These are phyloP conservation scores for Illadopsis cleaveri DNA, from an alignment of 2,113 vertebrate species.

Conservation along the genomic window DNA sequence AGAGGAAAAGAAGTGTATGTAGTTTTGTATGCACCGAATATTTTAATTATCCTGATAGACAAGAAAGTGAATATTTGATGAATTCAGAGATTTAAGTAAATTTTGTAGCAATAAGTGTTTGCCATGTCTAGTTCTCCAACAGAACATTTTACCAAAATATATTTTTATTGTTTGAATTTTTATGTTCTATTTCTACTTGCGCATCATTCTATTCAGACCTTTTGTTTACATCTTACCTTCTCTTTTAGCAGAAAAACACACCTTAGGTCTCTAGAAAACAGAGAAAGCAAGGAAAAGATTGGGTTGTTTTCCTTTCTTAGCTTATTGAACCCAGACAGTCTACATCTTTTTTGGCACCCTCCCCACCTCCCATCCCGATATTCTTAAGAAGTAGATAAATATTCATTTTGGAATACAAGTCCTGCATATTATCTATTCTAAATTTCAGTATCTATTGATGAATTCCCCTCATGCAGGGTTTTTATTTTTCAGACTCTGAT, in stretches of 20 bases:
- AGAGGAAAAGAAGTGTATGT: background rate
- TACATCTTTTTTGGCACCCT: background rate
- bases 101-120: background rate
- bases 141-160: background rate
- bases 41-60: background rate
- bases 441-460: background rate
- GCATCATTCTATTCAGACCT: background rate
- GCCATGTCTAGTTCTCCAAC: background rate
- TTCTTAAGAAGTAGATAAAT: background rate
- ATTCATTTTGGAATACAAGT: background rate
- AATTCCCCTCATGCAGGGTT: background rate
- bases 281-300: background rate
- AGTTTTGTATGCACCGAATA: background rate
- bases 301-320: background rate
- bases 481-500: background rate
- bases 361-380: rapidly evolving
- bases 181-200: background rate
- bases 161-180: background rate
- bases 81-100: background rate
- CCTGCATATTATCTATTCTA: background rate
- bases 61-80: background rate
- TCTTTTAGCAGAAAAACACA: background rate
- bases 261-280: background rate
- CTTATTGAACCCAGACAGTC: background rate
- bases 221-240: background rate